phyloP scores from a whole-genome alignment of 1,140 invertebrate genomes.

The Hylyphantes graminicola region DNA sequence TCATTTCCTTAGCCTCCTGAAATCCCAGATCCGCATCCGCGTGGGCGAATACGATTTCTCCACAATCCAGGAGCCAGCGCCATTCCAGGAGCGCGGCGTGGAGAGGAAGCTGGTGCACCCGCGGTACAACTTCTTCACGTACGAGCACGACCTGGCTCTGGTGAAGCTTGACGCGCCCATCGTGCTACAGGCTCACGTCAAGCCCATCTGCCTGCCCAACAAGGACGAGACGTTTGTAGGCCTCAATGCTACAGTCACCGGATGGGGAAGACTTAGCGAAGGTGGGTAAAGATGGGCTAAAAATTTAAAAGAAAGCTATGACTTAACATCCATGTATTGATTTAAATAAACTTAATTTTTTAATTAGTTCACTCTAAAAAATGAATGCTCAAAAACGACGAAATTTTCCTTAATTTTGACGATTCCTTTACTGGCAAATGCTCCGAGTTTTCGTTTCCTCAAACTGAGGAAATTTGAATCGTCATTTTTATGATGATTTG shows the following conservation, averaged over 20 bases:
- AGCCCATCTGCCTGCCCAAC: slow-evolving; percentile 89
- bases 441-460: too few species aligned
- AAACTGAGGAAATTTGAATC: too few species aligned
- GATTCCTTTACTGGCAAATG: too few species aligned
- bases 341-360: too few species aligned
- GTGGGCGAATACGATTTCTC: slow-evolving; percentile 91
- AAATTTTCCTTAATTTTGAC: too few species aligned
- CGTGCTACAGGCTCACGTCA: slow-evolving; percentile 77
- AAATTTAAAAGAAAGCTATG: too few species aligned
- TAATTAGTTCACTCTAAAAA: too few species aligned
- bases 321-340: too few species aligned
- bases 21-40: slow-evolving; percentile 87
- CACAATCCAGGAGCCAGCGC: slow-evolving; percentile 85
- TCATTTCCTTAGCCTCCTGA: slow-evolving; percentile 78
- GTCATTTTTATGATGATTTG: too few species aligned
- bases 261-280: slow-evolving; percentile 92
- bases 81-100: slow-evolving; percentile 86
- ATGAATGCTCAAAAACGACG: too few species aligned
- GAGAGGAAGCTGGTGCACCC: slow-evolving; percentile 92
- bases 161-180: slow-evolving; percentile 89
- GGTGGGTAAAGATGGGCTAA: slow-evolving; percentile 67
- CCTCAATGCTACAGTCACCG: slow-evolving; percentile 87
- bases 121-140: slow-evolving; percentile 90
- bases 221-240: slow-evolving; percentile 85
- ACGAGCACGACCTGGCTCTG: slow-evolving; percentile 91